Evolutionary conservation across 2,888 invertebrate genomes (phyloP), one percentile per base, ranked within the genome.

Genomic region (Mythimna ferrago): DNA sequence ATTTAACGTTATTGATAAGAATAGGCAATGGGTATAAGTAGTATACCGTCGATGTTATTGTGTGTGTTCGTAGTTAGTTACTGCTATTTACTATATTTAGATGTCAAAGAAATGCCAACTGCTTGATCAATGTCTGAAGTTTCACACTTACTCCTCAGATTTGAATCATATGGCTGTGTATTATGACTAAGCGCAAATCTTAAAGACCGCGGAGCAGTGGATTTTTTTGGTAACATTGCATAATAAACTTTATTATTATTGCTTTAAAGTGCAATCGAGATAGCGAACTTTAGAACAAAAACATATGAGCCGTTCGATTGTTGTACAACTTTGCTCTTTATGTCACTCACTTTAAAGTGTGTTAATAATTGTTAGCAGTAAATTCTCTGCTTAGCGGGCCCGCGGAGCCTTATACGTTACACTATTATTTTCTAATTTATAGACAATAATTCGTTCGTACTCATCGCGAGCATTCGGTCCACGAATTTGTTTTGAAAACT

Each of bases 401-500:
- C 9, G 19, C 3, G 2, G n/a, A 38, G 2, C 7, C 11, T 53
- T 56, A 9, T 48, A 11, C 1, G 11, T 61, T 62, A 66, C n/a
- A 44, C 19, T 14, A 44, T 38, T 19, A 19, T 66, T 75, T 60
- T 56, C 21, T 67, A 32, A 51, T 44, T 64, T 57, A 14, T 26
- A 60, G 66, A 67, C n/a, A 75, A 65, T 67, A 21, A 56, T 66
- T 64, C 10, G 19, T 51, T 51, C 2, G 60, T 61, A n/a, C n/a
- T n/a, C n/a, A 35, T 6, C 11, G n/a, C 60, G 38, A 60, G n/a
- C n/a, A 38, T 38, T 38, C 19, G 6, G n/a, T 60, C n/a, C 11
- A 6, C 35, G 38, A 38, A 35, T 58, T 35, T 19, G 57, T 32
- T 38, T 60, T 14, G 2, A n/a, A 21, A 6, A 14, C 41, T 14